Conservation (phyloP, 2,113 vertebrate species). For the Myiozetetes cayanensis region DNA sequence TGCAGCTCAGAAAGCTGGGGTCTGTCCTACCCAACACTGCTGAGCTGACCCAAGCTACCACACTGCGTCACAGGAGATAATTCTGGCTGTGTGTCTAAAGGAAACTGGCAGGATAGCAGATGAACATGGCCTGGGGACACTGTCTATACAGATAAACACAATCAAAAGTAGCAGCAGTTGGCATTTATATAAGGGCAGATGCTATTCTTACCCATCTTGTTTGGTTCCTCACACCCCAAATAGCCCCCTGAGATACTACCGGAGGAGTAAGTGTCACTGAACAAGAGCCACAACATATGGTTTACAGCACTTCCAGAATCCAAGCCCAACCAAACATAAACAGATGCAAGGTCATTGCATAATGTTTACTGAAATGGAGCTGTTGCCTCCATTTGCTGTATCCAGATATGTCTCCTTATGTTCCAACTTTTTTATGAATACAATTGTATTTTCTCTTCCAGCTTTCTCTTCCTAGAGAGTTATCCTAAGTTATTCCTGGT, state of each 20-base stretch:
- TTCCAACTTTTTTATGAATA: neutral
- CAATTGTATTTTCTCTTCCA: neutral
- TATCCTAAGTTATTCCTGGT: neutral
- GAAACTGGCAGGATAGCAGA: neutral
- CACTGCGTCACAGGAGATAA: neutral
- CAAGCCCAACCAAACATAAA: neutral
- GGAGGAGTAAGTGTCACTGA: conserved; percentile 35
- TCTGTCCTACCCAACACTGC: neutral
- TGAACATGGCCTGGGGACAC: neutral
- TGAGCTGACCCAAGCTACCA: neutral
- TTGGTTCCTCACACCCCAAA: conserved; percentile 43
- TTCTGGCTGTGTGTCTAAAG: neutral
- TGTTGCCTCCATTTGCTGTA: neutral
- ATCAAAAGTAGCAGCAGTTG: conserved; percentile 43
- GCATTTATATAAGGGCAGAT: conserved; percentile 52
- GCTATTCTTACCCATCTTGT: conserved; percentile 61
- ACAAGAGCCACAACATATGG: conserved; percentile 19
- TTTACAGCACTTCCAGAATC: conserved; percentile 10
- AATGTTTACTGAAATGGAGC: neutral
- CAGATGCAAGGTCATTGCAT: neutral
- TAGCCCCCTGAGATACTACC: conserved; percentile 15
- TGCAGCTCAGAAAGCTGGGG: neutral
- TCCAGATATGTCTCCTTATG: neutral
- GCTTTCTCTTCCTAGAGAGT: neutral
- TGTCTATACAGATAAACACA: conserved; percentile 18